Evolutionary conservation across 1,140 invertebrate genomes (phyloP), one percentile per base, ranked within the genome.

Genomic region (Atta cephalotes): DNA sequence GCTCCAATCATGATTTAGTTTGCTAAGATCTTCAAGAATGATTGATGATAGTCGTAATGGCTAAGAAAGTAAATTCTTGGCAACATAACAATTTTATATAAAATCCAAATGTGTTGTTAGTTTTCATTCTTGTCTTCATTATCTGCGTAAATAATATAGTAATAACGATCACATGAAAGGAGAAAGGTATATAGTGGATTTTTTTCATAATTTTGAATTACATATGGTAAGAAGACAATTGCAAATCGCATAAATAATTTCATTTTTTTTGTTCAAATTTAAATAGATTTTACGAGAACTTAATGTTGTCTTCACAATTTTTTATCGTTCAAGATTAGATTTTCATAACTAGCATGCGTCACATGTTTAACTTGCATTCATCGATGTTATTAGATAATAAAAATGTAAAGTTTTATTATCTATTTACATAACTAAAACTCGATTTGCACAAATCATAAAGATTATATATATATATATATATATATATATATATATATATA

Each of bases 41-140:
- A 74, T 74, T 56, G 9, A 74, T 21, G 31, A 39, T 6, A 10
- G 25, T 35, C 28, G 18, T 35, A 56, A 74, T 21, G 1, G 9
- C 71, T 58, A 74, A 6, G 6, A 74, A 39, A 58, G 31, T 58
- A 31, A 74, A 74, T 74, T 35, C 53, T 74, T 74, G 71, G 71
- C 51, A 74, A 74, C 10, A 2, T 10, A 56, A 72, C 70, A 21
- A 39, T 0, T 28, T 7, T 60, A 39, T 74, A 18, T 74, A 74
- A 18, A 58, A 74, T 56, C 12, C n/a, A 74, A 74, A 39, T 12
- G 28, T 58, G 53, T 35, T 74, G 28, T 39, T 58, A 74, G 21
- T 74, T 35, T 58, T 74, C 28, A 21, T 58, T 60, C 31, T 51
- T 7, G 51, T 39, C 51, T 60, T 74, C 51, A 74, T 58, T 74